Evolutionary conservation across 2,888 invertebrate species (phyloP).

Genomic region (Pristionchus arcanus): DNA sequence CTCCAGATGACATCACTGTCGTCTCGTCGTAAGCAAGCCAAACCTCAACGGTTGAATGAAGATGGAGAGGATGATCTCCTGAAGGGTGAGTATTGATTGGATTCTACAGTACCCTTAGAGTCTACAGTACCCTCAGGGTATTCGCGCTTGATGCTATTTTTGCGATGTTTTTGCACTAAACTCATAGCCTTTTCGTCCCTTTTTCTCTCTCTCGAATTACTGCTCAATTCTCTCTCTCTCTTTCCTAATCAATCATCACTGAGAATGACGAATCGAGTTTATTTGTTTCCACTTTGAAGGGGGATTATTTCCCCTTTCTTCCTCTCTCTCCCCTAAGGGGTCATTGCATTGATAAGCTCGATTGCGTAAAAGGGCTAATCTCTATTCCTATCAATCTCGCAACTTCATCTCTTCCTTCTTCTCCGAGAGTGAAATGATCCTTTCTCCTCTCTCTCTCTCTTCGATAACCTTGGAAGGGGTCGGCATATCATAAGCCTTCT

Average conservation of each 20-base stretch:
- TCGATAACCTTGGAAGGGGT: background rate
- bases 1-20: conserved; percentile 37
- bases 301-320: background rate
- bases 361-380: conserved; percentile 21
- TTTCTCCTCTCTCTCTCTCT: conserved; percentile 10
- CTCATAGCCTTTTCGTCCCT: background rate
- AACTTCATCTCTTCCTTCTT: background rate
- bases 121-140: background rate
- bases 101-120: background rate
- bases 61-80: conserved; percentile 47
- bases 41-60: conserved; percentile 59
- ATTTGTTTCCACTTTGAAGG: background rate
- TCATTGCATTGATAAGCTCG: background rate
- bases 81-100: background rate
- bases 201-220: conserved; percentile 25
- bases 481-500: conserved; percentile 37
- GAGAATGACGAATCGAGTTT: background rate
- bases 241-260: conserved; percentile 12
- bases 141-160: too few species aligned
- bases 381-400: background rate
- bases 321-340: background rate
- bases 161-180: background rate
- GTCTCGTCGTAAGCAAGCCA: conserved; percentile 56
- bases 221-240: conserved; percentile 14
- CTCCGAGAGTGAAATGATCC: background rate